Evolutionary conservation across 2,113 vertebrate species (phyloP), one percentile per base, ranked within the genome.

Genomic region (Barbus barbus): DNA sequence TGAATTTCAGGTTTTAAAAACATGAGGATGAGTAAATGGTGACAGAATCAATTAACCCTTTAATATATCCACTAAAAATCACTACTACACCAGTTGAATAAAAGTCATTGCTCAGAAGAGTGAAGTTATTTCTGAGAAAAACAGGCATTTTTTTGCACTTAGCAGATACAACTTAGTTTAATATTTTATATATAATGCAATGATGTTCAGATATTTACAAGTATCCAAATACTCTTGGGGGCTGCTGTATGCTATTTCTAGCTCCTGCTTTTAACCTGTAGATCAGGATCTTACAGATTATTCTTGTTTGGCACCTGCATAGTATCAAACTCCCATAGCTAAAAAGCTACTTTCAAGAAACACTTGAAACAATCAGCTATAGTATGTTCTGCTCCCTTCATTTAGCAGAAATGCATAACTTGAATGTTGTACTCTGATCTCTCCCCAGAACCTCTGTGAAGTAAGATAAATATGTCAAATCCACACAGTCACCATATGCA

Each of bases 401-500:
- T 69, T 38, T n/a, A 69, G 33, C 65, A 69, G 65, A 69, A 36
- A 69, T 2, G 3, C 65, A 2, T 67, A 36, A 36, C 31, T n/a
- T n/a, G 12, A 48, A 48, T 18, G 3, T 71, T 71, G 28, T 18
- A 0, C 61, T 82, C 28, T 71, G 13, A 24, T 67, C 28, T 24
- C 13, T 41, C 16, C 46, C 22, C 73, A 72, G 80, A 3, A 67
- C 28, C 41, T 60, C 38, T 84, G 77, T 36, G 9, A 63, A 79
- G 69, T 11, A 72, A 61, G 24, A 89, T 87, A 82, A 71, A 83
- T 6, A 71, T 63, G 85, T 79, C 85, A 24, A 71, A 78, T 73
- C 2, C 26, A 53, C n/a, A 85, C 51, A 9, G 38, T 1, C 61
- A 87, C 82, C 82, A 86, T 61, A 69, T 4, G 44, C 22, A 28